Base-by-base conservation (phyloP, 1,140 invertebrate genomes). In the Drosophila baimaii region DNA sequence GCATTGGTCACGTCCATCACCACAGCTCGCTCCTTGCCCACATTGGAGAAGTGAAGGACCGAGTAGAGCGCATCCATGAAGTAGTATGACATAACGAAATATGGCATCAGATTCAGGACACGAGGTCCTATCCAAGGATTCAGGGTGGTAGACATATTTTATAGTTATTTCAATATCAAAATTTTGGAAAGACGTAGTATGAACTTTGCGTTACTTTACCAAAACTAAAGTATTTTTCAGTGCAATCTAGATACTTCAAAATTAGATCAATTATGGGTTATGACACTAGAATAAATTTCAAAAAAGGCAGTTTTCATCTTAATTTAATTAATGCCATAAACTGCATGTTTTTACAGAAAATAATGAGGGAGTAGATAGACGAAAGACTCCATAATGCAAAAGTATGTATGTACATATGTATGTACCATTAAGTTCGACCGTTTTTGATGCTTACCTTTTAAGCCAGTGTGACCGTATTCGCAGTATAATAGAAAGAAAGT, bases 21-120 rank as follows among this genome's bases (percentile, higher is more conserved):
- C 17, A 75, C 43, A 7, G 72, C 57, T 12, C 59, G 39, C 2
- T 41, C 25, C 2, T 19, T 41, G 43, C 43, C 13, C 49, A 74
- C 51, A n/a, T 49, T 25, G 1, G 2, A 1, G 0, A 46, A 41
- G 10, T 56, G 21, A 7, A 56, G 12, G 5, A 43, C 2, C 1
- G 49, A 23, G 13, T 63, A 33, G 0, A 75, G 10, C 1, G 51
- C 21, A 5, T 64, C 70, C 65, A 56, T 47, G 3, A 37, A 39
- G 35, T 74, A 74, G 2, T 27, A 43, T 6, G 39, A 47, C 39
- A 75, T 31, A 2, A 75, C 70, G 1, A 63, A 64, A 19, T 35
- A 64, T 15, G 58, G 70, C 43, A 63, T 35, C 9, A 21, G 13
- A 23, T 23, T 23, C 2, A 64, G 25, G 8, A 64, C 21, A 13